Percentiles rank a stretch among this genome's conserved stretches.
Evolutionary conservation across 1,140 invertebrate species (phyloP).

Genomic region (Araneus ventricosus): DNA sequence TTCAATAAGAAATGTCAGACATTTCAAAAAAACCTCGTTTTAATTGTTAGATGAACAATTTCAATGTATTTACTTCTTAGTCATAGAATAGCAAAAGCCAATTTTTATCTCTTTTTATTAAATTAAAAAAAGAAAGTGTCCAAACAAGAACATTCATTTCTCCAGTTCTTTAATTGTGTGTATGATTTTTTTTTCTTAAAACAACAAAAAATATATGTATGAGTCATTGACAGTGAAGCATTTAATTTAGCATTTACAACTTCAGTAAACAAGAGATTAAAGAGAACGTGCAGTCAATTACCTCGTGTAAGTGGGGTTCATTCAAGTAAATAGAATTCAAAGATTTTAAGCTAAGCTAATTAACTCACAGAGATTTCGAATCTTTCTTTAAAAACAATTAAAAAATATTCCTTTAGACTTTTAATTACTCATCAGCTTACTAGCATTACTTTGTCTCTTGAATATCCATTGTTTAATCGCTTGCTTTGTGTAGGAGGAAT

Average conservation of each 20-base stretch:
- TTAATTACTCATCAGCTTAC: background rate
- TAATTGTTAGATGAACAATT: too few relatives aligned
- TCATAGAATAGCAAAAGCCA: too few relatives aligned
- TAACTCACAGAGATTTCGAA: background rate
- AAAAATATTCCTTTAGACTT: background rate
- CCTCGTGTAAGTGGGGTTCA: background rate
- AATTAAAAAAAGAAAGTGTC: too few relatives aligned
- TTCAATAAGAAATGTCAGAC: too few relatives aligned
- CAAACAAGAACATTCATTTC: too few relatives aligned
- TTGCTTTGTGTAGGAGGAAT: background rate
- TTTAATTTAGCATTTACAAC: background rate
- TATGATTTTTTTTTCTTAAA: background rate
- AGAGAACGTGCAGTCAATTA: background rate
- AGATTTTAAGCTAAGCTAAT: background rate
- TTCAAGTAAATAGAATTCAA: background rate
- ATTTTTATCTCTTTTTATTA: too few relatives aligned
- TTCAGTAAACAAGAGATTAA: constrained; percentile 16
- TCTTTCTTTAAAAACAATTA: background rate
- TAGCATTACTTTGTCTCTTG: background rate
- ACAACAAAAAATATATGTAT: background rate
- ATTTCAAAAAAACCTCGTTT: too few relatives aligned
- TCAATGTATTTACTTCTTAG: too few relatives aligned
- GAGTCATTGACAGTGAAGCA: background rate
- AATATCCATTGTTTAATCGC: background rate
- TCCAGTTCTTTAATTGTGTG: too few relatives aligned